Conservation (phyloP, 1,140 invertebrate species). For the Drosophila obscura region DNA sequence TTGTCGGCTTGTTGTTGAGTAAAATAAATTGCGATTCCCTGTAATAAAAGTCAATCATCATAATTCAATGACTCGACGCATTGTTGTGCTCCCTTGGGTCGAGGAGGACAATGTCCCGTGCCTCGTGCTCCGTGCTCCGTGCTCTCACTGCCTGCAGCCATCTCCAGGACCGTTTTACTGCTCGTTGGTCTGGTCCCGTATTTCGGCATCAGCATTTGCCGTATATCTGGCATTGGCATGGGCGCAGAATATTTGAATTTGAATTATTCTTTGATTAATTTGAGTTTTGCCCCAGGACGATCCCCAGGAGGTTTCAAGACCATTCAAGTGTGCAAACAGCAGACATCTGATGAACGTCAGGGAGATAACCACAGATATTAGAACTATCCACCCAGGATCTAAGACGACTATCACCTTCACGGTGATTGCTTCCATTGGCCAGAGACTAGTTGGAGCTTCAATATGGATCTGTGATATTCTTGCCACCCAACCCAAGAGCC, state of each 20-base stretch:
- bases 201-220: slow-evolving; percentile 5
- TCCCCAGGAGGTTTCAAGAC: too few relatives aligned
- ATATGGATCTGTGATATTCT: too few relatives aligned
- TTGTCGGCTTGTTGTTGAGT: slow-evolving; percentile 66
- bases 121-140: too few relatives aligned
- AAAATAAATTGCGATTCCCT: slow-evolving; percentile 81
- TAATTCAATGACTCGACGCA: slow-evolving; percentile 76
- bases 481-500: too few relatives aligned
- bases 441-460: too few relatives aligned
- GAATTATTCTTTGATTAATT: slow-evolving; percentile 36
- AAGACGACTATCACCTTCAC: too few relatives aligned
- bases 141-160: slow-evolving; percentile 13
- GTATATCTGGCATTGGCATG: neutral
- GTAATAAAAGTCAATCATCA: slow-evolving; percentile 83
- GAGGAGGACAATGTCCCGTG: too few relatives aligned
- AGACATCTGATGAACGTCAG: too few relatives aligned
- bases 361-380: too few relatives aligned
- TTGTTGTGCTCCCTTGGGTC: slow-evolving; percentile 41
- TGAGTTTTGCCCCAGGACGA: slow-evolving; percentile 11
- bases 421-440: too few relatives aligned
- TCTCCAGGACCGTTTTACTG: slow-evolving; percentile 14
- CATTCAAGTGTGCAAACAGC: neutral
- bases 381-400: too few relatives aligned
- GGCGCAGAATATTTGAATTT: slow-evolving; percentile 31
- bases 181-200: neutral